Evolutionary conservation across 2,113 vertebrate genomes (phyloP).

Genomic region (Theropithecus gelada): DNA sequence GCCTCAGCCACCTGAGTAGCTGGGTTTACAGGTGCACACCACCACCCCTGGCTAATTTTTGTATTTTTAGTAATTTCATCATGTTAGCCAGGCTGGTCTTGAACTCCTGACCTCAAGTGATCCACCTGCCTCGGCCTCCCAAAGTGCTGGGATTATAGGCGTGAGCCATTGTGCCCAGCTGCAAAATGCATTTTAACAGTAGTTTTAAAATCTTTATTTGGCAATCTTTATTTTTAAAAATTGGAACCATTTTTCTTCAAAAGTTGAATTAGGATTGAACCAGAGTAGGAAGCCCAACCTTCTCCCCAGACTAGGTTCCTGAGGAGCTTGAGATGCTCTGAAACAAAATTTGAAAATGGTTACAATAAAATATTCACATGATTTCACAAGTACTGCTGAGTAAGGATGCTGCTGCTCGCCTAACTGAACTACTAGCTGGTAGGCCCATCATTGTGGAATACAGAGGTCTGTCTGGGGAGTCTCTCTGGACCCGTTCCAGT

Average conservation of each 20-base stretch:
- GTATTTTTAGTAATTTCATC: no score
- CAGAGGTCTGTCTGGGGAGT: neutral
- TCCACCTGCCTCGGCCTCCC: no score
- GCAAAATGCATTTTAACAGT: neutral
- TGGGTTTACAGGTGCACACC: no score
- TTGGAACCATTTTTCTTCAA: neutral
- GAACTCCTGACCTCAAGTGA: no score
- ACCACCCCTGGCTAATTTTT: no score
- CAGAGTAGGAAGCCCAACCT: neutral
- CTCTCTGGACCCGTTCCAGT: no score
- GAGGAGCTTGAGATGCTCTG: neutral
- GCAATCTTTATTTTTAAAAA: no score
- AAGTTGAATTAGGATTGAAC: neutral
- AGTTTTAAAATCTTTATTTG: neutral
- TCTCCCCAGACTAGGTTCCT: neutral
- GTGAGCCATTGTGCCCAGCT: no score
- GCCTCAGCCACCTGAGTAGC: no score
- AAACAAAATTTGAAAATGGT: neutral
- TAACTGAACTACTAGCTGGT: fast-evolving
- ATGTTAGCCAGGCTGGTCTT: no score
- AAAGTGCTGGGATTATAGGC: no score
- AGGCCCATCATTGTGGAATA: fast-evolving
- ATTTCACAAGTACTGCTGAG: neutral
- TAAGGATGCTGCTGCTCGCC: neutral
- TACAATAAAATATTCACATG: neutral